Conservation (phyloP, 2,888 invertebrate genomes). For the Xylophagus ater region DNA sequence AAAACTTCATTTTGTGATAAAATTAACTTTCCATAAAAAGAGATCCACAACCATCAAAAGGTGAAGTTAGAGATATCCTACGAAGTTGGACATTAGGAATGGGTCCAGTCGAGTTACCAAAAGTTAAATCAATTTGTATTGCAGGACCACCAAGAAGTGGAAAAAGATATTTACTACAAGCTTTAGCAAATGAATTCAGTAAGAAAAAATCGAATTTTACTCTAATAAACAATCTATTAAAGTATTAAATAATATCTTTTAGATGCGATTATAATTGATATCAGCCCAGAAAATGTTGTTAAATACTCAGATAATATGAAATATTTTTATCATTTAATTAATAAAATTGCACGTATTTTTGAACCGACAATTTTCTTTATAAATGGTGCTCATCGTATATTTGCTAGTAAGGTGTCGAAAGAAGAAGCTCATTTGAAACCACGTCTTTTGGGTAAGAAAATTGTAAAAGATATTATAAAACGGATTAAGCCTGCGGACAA, state of each 20-base stretch:
- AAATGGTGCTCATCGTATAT: constrained; percentile 45
- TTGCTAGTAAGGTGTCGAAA: constrained; percentile 41
- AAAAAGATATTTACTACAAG: constrained; percentile 55
- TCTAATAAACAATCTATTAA: too few relatives aligned
- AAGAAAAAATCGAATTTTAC: neutral
- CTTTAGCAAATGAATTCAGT: constrained; percentile 52
- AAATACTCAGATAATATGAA: constrained; percentile 49
- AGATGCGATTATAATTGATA: constrained; percentile 50
- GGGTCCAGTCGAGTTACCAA: constrained; percentile 34
- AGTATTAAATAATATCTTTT: constrained; percentile 2
- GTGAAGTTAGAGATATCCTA: constrained; percentile 46
- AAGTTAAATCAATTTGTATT: constrained; percentile 50
- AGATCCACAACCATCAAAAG: constrained; percentile 40
- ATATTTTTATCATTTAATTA: constrained; percentile 50
- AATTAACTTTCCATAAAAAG: constrained; percentile 12
- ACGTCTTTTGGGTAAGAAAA: constrained; percentile 41
- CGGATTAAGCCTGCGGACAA: constrained; percentile 44
- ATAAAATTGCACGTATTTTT: constrained; percentile 48
- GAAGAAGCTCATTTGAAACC: constrained; percentile 39
- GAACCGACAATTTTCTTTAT: constrained; percentile 52
- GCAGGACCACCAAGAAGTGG: constrained; percentile 56
- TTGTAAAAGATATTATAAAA: constrained; percentile 44
- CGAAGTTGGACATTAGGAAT: constrained; percentile 40
- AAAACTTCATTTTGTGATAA: neutral
- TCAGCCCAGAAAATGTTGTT: constrained; percentile 50